phyloP scores from a whole-genome alignment of 2,113 vertebrate genomes.

The Cygnus atratus region DNA sequence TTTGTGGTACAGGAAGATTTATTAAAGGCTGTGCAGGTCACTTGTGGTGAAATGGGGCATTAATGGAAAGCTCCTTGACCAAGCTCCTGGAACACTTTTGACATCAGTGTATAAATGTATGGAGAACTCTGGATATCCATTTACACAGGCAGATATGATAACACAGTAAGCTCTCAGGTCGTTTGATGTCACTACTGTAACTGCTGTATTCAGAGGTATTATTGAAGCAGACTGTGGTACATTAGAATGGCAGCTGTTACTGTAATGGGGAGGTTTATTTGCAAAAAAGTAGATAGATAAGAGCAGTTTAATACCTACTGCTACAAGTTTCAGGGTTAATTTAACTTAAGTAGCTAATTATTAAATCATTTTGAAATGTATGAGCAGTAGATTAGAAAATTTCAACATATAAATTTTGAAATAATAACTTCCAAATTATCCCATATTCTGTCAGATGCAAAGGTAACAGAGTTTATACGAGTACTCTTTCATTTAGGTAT shows the following conservation, averaged over 20 bases:
- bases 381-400: conserved; percentile 45
- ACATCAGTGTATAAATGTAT: background rate
- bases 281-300: conserved; percentile 2
- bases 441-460: background rate
- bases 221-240: background rate
- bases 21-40: background rate
- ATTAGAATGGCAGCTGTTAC: background rate
- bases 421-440: background rate
- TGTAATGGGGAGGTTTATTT: background rate
- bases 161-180: background rate
- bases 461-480: background rate
- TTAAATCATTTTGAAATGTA: background rate
- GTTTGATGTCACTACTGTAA: background rate
- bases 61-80: background rate
- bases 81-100: background rate
- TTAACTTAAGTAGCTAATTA: conserved; percentile 11
- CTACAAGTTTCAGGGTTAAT: conserved; percentile 35
- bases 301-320: conserved; percentile 4
- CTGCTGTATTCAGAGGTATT: background rate
- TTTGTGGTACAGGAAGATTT: background rate
- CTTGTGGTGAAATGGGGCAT: background rate
- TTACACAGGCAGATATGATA: background rate
- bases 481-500: background rate
- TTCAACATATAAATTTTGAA: conserved; percentile 7
- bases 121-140: background rate